These are phyloP conservation scores for Clarias gariepinus DNA, from an alignment of 2,113 vertebrate genomes.

Conservation along the genomic window DNA sequence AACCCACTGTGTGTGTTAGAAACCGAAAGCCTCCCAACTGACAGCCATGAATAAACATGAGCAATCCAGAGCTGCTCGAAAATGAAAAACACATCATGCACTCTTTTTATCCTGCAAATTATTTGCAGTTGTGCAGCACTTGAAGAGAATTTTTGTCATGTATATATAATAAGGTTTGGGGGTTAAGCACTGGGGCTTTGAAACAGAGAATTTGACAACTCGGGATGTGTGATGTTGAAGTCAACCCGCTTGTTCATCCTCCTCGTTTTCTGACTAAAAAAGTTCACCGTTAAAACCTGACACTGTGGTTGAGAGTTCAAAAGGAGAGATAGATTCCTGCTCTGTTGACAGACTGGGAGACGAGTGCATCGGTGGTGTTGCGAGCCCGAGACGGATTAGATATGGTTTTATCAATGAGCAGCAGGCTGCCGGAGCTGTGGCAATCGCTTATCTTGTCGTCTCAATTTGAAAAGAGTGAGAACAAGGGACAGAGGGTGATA, in stretches of 20 bases:
- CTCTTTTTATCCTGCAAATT: conserved; percentile 43
- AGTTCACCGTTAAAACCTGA: conserved; percentile 70
- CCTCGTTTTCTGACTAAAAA: conserved; percentile 60
- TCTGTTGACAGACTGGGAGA: conserved; percentile 72
- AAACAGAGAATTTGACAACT: conserved; percentile 22
- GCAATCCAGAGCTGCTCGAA: conserved; percentile 42
- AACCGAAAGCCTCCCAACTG: conserved; percentile 48
- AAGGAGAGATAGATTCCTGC: conserved; percentile 68
- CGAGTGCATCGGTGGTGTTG: conserved; percentile 68
- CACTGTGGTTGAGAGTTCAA: conserved; percentile 66
- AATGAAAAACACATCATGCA: conserved; percentile 34
- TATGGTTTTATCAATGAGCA: conserved; percentile 78
- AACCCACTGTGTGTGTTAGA: conserved; percentile 30
- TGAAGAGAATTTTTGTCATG: conserved; percentile 23
- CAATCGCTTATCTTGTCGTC: conserved; percentile 76
- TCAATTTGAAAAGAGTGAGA: conserved; percentile 74
- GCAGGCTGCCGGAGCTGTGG: conserved; percentile 71
- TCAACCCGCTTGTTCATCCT: conserved; percentile 50
- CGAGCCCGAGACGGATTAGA: conserved; percentile 75
- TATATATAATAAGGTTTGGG: conserved; percentile 46
- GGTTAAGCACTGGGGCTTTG: neutral
- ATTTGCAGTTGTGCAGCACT: conserved; percentile 37
- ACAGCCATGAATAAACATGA: conserved; percentile 56
- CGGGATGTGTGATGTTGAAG: conserved; percentile 34
- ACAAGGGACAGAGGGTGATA: conserved; percentile 60